Evolutionary conservation across 2,113 vertebrate species (phyloP).

Genomic region (Stigmatopora nigra): DNA sequence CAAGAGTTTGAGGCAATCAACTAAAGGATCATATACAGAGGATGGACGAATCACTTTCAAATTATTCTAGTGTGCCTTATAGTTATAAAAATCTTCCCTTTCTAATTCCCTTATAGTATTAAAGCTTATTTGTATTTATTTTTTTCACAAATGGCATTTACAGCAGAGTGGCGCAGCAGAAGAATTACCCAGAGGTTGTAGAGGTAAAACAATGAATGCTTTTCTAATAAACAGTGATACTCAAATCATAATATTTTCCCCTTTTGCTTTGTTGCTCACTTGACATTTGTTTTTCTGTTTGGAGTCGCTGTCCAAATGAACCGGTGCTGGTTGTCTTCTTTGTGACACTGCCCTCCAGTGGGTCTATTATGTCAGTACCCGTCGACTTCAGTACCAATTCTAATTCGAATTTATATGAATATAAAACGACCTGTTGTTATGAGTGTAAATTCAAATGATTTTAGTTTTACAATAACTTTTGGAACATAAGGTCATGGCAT

Average conservation of each 20-base stretch:
- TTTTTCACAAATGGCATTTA: too few relatives aligned
- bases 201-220: conserved; percentile 68
- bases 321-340: neutral
- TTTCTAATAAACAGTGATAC: neutral
- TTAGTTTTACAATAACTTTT: neutral
- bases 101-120: too few relatives aligned
- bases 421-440: neutral
- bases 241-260: neutral
- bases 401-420: neutral
- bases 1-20: conserved; percentile 49
- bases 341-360: conserved; percentile 34
- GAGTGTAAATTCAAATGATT: neutral
- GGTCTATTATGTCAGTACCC: neutral
- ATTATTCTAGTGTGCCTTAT: too few relatives aligned
- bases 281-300: neutral
- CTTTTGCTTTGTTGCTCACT: neutral
- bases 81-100: too few relatives aligned
- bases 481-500: neutral
- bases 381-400: neutral
- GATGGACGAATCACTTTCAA: too few relatives aligned
- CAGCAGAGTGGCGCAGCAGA: conserved; percentile 77
- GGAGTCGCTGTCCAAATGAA: neutral
- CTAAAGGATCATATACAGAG: neutral
- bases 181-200: conserved; percentile 80
- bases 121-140: too few relatives aligned